phyloP scores from a whole-genome alignment of 2,113 vertebrate species.

The Chroicocephalus ridibundus region DNA sequence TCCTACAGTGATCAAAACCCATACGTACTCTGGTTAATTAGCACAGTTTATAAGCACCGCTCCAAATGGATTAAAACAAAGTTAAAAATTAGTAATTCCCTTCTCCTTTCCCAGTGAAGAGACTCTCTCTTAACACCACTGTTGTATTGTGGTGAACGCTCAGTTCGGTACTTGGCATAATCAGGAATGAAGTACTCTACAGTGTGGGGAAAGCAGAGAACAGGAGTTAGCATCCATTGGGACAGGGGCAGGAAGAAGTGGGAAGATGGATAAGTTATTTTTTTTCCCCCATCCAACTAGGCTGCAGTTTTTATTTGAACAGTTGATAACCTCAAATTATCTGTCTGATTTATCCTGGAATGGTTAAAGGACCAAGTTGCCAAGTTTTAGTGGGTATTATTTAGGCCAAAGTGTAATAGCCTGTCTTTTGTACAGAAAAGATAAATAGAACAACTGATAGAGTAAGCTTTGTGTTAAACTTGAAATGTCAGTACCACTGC shows the following conservation, averaged over 20 bases:
- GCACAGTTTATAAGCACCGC: not conserved
- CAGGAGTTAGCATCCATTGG: not conserved
- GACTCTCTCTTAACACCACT: not conserved
- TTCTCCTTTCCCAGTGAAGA: not conserved
- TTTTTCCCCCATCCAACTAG: not conserved
- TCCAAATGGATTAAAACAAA: not conserved
- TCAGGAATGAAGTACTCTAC: not conserved
- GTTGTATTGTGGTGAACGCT: accelerated
- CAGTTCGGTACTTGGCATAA: not conserved
- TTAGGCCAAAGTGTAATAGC: not conserved
- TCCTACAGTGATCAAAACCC: not conserved
- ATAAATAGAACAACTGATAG: not conserved
- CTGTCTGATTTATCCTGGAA: not conserved
- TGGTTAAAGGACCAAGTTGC: not conserved
- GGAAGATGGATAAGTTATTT: not conserved
- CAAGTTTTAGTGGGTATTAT: not conserved
- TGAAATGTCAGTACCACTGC: not conserved
- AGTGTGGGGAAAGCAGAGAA: not conserved
- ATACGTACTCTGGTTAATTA: not conserved
- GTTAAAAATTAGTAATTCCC: not conserved
- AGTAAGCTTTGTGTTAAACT: not conserved
- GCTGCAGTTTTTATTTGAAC: not conserved
- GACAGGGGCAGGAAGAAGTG: not conserved
- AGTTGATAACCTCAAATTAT: not conserved
- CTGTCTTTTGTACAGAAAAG: not conserved